phyloP scores from a whole-genome alignment of 2,797 vertebrate genomes.

The Acanthopagrus latus region DNA sequence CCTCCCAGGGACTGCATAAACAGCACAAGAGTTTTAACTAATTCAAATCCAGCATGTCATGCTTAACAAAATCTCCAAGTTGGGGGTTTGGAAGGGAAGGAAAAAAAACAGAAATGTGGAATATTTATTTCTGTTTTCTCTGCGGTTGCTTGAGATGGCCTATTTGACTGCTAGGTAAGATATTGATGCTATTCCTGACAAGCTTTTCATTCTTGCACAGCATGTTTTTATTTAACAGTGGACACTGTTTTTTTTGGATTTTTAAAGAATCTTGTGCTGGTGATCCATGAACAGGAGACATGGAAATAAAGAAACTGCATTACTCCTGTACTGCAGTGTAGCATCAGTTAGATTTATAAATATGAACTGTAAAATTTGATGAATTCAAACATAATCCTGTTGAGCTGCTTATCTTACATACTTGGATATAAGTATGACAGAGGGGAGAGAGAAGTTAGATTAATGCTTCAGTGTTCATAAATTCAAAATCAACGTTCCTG shows the following conservation, averaged over 20 bases:
- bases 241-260: neutral
- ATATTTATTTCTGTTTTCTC: slow-evolving; percentile 18
- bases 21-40: slow-evolving; percentile 19
- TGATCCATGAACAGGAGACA: neutral
- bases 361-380: neutral
- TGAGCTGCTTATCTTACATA: neutral
- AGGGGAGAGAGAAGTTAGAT: too few relatives aligned
- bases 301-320: neutral
- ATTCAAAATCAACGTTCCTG: too few relatives aligned
- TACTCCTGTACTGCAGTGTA: neutral
- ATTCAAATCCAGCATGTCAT: slow-evolving; percentile 15
- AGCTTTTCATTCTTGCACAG: neutral
- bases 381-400: neutral
- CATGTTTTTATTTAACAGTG: neutral
- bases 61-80: slow-evolving; percentile 1
- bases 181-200: neutral
- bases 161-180: neutral
- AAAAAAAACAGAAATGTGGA: neutral
- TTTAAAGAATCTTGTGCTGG: neutral
- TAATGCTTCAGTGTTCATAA: too few relatives aligned
- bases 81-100: neutral
- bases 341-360: neutral
- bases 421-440: neutral
- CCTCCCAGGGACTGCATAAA: slow-evolving; percentile 26
- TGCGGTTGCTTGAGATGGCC: neutral